These are phyloP conservation scores for Philotrypesis tridentata DNA, from an alignment of 1,140 invertebrate species.

Conservation along the genomic window DNA sequence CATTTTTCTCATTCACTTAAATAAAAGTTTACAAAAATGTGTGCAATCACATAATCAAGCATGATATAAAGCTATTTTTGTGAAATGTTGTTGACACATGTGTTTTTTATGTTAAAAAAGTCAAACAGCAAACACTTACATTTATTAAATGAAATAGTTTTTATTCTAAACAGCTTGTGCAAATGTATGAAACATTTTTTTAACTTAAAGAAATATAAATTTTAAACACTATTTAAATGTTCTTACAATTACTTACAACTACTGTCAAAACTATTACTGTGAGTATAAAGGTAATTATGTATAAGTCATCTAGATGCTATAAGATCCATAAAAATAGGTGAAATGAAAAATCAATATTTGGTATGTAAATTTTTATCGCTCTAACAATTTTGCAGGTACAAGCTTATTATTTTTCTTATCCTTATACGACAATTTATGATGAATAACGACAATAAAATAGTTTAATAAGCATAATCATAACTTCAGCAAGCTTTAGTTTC, in stretches of 20 bases:
- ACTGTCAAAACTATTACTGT: not conserved
- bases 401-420: conserved; percentile 44
- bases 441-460: conserved; percentile 12
- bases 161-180: not conserved
- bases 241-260: not conserved
- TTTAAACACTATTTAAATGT: not conserved
- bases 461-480: conserved; percentile 33
- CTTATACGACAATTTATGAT: conserved; percentile 32
- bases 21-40: too few species aligned
- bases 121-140: too few species aligned
- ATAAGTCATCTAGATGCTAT: not conserved
- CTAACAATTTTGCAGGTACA: conserved; percentile 45
- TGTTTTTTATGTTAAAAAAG: not conserved
- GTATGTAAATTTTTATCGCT: conserved; percentile 23
- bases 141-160: not conserved
- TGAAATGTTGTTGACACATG: not conserved
- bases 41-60: not conserved
- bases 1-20: not conserved
- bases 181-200: not conserved
- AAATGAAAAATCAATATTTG: conserved; percentile 21
- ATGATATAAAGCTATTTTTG: not conserved
- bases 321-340: not conserved
- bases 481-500: conserved; percentile 32
- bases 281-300: not conserved
- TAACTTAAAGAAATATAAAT: not conserved